Percentiles rank a stretch among this genome's conserved stretches.
These are phyloP conservation scores for Anguilla japonica DNA, from an alignment of 2,113 vertebrate species.

Conservation along the genomic window DNA sequence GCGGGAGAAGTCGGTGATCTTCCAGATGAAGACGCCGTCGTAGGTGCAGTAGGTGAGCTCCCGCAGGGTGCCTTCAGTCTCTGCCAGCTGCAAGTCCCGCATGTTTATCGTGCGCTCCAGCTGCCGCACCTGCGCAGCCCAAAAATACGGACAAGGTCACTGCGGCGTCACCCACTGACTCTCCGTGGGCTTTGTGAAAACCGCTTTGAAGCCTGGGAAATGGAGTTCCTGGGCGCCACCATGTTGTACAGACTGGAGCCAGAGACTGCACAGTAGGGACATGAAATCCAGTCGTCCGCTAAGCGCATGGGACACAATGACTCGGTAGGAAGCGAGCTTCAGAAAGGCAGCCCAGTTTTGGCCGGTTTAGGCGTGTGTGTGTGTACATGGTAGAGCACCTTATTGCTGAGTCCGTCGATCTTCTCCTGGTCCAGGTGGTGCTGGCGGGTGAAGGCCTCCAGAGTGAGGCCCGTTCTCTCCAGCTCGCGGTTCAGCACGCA, in stretches of 20 bases:
- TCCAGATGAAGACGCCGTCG: slow-evolving; percentile 89
- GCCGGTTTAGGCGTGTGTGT: not conserved
- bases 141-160: not conserved
- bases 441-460: slow-evolving; percentile 80
- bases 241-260: too few relatives aligned
- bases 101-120: slow-evolving; percentile 80
- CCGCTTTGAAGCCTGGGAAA: too few relatives aligned
- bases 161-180: not conserved
- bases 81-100: slow-evolving; percentile 83
- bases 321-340: too few relatives aligned
- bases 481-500: slow-evolving; percentile 91
- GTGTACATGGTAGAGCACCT: slow-evolving; percentile 58
- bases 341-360: too few relatives aligned
- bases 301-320: too few relatives aligned
- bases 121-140: slow-evolving; percentile 74
- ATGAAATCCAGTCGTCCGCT: too few relatives aligned
- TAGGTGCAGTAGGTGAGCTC: slow-evolving; percentile 81
- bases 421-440: slow-evolving; percentile 86
- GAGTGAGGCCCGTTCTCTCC: slow-evolving; percentile 75
- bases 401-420: slow-evolving; percentile 78
- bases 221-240: too few relatives aligned
- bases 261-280: too few relatives aligned
- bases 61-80: slow-evolving; percentile 78
- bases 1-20: slow-evolving; percentile 80
- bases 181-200: not conserved